Evolutionary conservation across 2,888 invertebrate species (phyloP), one percentile per base, ranked within the genome.

Genomic region (Scaptomyza polygonia): DNA sequence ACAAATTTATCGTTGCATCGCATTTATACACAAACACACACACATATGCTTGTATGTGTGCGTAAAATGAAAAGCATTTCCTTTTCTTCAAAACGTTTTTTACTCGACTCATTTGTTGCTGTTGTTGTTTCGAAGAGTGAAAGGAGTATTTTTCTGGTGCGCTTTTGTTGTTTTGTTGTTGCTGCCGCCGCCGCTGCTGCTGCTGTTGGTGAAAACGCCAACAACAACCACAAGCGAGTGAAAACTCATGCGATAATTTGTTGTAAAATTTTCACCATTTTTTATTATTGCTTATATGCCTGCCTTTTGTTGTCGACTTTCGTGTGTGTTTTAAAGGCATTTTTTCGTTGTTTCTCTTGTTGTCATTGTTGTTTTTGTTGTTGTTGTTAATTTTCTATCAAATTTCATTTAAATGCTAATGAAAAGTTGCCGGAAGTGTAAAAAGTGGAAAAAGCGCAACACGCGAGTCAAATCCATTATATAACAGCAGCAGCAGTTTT

Each of bases 181-280:
- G 74, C 63, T 43, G 21, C 21, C 3, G 21, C 21, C 3, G 21
- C 21, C 21, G 67, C 67, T 74, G 59, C 34, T 74, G 59, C 34
- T 75, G 66, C 57, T 69, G 69, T 71, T 79, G 75, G 83, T 79
- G 86, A 83, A 83, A 86, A 83, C 86, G 72, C 54, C 77, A 63
- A 49, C 58, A 63, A 51, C 62, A 71, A 61, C 48, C 48, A 54
- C 21, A 43, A 52, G 71, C 63, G 64, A 88, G 88, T 88, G 85
- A 86, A 86, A 86, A 86, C 77, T 86, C 87, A 81, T 88, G 88
- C 88, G 85, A 88, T 86, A 86, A 86, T 86, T 88, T 86, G 85
- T 83, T 86, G 88, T 83, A 79, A 82, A 76, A 85, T 86, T 86
- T 85, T 86, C 84, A 88, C 84, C 72, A 88, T 73, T 73, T 86